Conservation (phyloP, 2,797 vertebrate genomes). For the Schizothorax lantsangensis region DNA sequence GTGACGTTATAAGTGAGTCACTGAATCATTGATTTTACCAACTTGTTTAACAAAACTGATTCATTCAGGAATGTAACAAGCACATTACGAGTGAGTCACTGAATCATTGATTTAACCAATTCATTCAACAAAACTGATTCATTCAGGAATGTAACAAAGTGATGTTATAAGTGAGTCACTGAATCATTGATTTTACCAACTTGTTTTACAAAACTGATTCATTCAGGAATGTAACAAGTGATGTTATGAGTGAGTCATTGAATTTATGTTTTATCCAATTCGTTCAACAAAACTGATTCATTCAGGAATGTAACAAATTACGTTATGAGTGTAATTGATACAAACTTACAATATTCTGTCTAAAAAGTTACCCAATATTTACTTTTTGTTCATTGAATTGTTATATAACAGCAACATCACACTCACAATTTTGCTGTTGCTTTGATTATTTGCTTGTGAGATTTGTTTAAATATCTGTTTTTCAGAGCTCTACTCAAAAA, state of each 20-base stretch:
- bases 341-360: neutral
- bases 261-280: neutral
- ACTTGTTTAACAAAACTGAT: no score
- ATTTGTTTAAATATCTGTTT: neutral
- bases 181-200: neutral
- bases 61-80: neutral
- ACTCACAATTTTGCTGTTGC: neutral
- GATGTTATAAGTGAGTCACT: neutral
- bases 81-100: neutral
- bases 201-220: neutral
- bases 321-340: neutral
- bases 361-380: neutral
- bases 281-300: neutral
- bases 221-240: neutral
- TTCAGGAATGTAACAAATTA: neutral
- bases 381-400: neutral
- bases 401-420: neutral
- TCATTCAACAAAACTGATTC: neutral
- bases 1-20: neutral
- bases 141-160: neutral
- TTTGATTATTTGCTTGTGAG: neutral
- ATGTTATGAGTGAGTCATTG: neutral
- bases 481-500: neutral
- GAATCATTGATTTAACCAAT: neutral
- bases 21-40: neutral